Evolutionary conservation across 2,113 vertebrate genomes (phyloP).

Genomic region (Ardeotis arabs): DNA sequence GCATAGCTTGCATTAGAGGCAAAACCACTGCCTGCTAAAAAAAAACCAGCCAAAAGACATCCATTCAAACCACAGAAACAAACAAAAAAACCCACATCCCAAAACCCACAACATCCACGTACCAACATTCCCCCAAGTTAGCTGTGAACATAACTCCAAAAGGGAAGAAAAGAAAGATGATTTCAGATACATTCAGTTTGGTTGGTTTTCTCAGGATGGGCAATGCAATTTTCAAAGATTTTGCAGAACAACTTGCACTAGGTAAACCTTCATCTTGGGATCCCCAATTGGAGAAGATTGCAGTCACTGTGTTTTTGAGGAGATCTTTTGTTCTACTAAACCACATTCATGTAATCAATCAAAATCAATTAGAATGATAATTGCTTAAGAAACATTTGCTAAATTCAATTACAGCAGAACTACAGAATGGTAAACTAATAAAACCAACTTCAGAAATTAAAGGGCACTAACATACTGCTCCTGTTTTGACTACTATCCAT

Average conservation of each 20-base stretch:
- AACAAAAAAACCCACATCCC: not conserved
- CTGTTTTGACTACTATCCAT: not conserved
- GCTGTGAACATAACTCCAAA: not conserved
- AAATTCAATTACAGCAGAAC: not conserved
- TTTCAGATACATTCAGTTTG: not conserved
- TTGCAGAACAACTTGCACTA: not conserved
- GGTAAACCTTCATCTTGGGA: not conserved
- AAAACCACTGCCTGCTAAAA: not conserved
- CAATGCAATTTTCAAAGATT: not conserved
- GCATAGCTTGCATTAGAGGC: not conserved
- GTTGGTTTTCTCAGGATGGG: not conserved
- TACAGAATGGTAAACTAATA: not conserved
- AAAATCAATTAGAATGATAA: not conserved
- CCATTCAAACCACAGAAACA: not conserved
- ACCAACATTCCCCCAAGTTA: not conserved
- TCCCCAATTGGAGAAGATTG: not conserved
- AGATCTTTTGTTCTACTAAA: not conserved
- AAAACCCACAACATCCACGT: not conserved
- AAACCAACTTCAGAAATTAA: not conserved
- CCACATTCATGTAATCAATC: not conserved
- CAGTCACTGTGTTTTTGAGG: not conserved
- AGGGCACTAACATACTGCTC: not conserved
- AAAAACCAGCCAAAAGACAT: not conserved
- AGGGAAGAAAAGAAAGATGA: not conserved
- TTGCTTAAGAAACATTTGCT: not conserved